Evolutionary conservation across 2,888 invertebrate genomes (phyloP).

Genomic region (Danaus chrysippus): DNA sequence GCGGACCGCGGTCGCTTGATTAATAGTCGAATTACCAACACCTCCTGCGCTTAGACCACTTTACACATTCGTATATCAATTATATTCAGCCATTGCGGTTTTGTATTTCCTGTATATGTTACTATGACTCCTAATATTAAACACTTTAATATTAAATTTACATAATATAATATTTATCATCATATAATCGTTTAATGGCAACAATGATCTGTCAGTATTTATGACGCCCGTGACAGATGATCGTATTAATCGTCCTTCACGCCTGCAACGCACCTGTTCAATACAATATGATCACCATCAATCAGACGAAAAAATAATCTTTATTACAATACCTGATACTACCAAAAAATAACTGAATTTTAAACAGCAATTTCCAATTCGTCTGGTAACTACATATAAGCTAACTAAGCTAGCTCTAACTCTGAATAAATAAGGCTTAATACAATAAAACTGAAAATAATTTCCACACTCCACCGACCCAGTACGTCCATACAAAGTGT

Average conservation of each 20-base stretch:
- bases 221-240: slow-evolving; percentile 19
- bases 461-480: background rate
- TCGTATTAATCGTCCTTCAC: slow-evolving; percentile 23
- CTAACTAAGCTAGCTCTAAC: no score
- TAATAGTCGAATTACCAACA: slow-evolving; percentile 65
- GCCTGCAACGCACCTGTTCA: slow-evolving; percentile 19
- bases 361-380: no score
- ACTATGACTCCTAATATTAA: background rate
- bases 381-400: no score
- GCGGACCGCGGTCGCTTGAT: slow-evolving; percentile 52
- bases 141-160: no score
- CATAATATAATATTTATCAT: background rate
- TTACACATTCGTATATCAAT: slow-evolving; percentile 13
- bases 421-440: no score
- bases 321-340: background rate
- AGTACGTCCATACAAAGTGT: background rate
- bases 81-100: slow-evolving; percentile 9
- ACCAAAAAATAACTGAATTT: background rate
- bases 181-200: background rate
- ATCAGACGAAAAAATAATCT: background rate
- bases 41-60: slow-evolving; percentile 41
- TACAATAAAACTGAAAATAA: background rate
- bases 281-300: background rate
- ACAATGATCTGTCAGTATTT: background rate
- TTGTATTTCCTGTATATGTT: background rate